Base-by-base conservation (phyloP, 2,888 invertebrate genomes). In the Diarsia mendica region DNA sequence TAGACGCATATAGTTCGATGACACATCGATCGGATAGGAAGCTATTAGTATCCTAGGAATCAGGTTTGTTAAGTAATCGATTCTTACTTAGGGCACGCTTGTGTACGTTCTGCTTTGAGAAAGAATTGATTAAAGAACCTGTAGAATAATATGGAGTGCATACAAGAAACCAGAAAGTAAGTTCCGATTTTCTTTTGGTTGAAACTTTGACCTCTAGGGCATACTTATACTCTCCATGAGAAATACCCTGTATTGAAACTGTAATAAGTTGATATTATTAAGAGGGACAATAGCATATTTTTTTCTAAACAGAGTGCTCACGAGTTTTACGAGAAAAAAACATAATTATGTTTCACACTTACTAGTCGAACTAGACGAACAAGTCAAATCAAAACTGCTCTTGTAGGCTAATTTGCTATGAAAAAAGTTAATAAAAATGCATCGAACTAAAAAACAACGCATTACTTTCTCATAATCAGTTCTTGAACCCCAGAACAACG, bases 1-100 rank as follows among this genome's bases (percentile, higher is more conserved):
- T 58, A 15, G 23, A n/a, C 28, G n/a, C 44, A 67, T 78, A 72
- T 69, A 69, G 69, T 83, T 83, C 79, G 79, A 81, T 70, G 79
- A 70, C 81, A 79, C 83, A 23, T 73, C 23, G 44, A 55, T 70
- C n/a, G 13, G 23, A 58, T 44, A 53, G n/a, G 51, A 63, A 51
- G 51, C 67, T 79, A 70, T 79, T 78, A 60, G 60, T 63, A 64
- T 72, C 67, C 49, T 39, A 60, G 51, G 60, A 65, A 73, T 74
- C 67, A 67, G 68, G 75, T 72, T 85, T 72, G 66, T 65, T 63
- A 48, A 60, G 58, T 68, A 23, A 81, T 72, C 15, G 46, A 53
- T 70, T 75, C 44, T 67, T 48, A 64, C n/a, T 33, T 18, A 58
- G 0, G 2, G 20, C 6, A 49, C 11, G 33, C 2, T 28, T 58